Evolutionary conservation across 2,113 vertebrate species (phyloP).

Genomic region (Embiotoca jacksoni): DNA sequence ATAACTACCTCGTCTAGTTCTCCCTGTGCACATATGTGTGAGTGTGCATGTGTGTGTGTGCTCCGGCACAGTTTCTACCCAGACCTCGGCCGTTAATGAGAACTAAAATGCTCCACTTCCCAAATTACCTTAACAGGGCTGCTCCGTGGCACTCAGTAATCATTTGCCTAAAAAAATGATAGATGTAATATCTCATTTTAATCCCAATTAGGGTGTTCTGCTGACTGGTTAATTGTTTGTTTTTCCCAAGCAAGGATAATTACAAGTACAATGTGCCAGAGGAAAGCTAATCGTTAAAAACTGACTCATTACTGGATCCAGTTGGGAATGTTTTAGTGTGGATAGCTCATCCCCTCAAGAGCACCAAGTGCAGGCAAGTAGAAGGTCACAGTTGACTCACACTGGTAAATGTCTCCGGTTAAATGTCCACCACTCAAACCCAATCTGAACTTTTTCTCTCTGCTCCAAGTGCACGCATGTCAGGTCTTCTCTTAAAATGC

Average conservation of each 20-base stretch:
- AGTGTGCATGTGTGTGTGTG: slow-evolving; percentile 10
- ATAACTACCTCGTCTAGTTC: slow-evolving; percentile 12
- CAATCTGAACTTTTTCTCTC: slow-evolving; percentile 1
- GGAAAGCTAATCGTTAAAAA: slow-evolving; percentile 77
- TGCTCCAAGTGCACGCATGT: background rate
- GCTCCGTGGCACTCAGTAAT: slow-evolving; percentile 66
- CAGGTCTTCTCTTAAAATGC: slow-evolving; percentile 15
- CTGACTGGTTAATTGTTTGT: slow-evolving; percentile 85
- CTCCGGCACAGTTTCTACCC: slow-evolving; percentile 2
- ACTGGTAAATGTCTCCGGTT: slow-evolving; percentile 25
- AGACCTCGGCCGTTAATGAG: slow-evolving; percentile 61
- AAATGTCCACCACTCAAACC: slow-evolving; percentile 42
- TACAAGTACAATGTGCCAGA: slow-evolving; percentile 78
- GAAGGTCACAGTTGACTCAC: slow-evolving; percentile 72
- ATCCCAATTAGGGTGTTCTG: slow-evolving; percentile 81
- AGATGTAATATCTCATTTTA: slow-evolving; percentile 80
- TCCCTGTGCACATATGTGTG: slow-evolving; percentile 12
- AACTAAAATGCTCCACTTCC: slow-evolving; percentile 58
- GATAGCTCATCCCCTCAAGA: slow-evolving; percentile 46
- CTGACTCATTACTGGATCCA: slow-evolving; percentile 75
- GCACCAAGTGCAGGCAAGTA: slow-evolving; percentile 31
- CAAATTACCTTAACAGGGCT: slow-evolving; percentile 69
- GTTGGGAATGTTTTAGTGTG: slow-evolving; percentile 70
- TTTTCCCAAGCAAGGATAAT: slow-evolving; percentile 80
- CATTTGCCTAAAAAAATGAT: slow-evolving; percentile 76